Base-by-base conservation (phyloP, 2,113 vertebrate species). In the Rhynchomys soricoides region DNA sequence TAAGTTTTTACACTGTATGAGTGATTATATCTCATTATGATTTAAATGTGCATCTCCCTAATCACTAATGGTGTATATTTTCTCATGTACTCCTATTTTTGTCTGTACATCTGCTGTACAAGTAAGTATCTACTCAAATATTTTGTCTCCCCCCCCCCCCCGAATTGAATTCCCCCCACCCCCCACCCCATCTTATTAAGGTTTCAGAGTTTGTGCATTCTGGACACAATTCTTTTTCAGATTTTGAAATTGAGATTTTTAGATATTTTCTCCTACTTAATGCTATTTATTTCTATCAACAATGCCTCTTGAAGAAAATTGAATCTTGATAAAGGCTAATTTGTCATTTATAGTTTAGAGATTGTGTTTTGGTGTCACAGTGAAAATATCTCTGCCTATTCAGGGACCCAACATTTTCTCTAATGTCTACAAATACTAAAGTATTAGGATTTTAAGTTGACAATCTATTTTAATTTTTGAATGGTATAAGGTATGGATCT, bases 391-490 rank as follows among this genome's bases (percentile, higher is more conserved):
- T 78, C 90, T 94, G 48, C 31, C 26, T 94, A 68, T 34, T 16
- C 64, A 93, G 74, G 7, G 55, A 79, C 62, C 87, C 68, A 88
- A 70, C 37, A 95, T 95, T 96, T 96, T 95, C 50, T 93, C 91
- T n/a, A 57, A 16, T 55, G 34, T 95, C 26, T 86, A 86, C 57
- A 95, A 78, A 87, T 73, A 43, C 93, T 90, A 82, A 34, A 90
- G 34, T 89, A 82, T 92, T 95, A 66, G 37, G 45, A 52, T 43
- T 93, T 94, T 82, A 91, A 1, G 59, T 81, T 59, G 70, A 48
- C 94, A 82, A 78, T 77, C 34, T 78, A 40, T 92, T 87, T 79
- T 93, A 78, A 73, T 71, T 91, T 91, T 96, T 75, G 29, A 68
- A 48, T 90, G 26, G 59, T 86, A 12, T 37, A 77, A 90, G 43